Evolutionary conservation across 2,113 vertebrate genomes (phyloP).

Genomic region (Upupa epops): DNA sequence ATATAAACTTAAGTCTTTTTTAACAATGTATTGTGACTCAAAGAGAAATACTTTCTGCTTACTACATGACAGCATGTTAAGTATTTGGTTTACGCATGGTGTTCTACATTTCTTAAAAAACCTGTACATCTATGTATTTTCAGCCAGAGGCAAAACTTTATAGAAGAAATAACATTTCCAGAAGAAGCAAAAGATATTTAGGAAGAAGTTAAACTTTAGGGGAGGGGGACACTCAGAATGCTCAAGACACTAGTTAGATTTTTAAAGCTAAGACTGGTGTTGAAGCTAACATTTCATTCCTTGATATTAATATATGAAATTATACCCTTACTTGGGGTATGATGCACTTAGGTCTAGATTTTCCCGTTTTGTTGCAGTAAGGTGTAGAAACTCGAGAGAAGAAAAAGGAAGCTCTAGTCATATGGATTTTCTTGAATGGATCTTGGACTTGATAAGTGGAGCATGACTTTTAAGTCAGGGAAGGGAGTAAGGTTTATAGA

Average conservation of each 20-base stretch:
- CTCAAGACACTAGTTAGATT: not conserved
- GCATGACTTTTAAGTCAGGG: not conserved
- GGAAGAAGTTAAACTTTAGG: not conserved
- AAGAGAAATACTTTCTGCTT: not conserved
- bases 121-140: not conserved
- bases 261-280: not conserved
- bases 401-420: not conserved
- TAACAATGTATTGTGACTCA: not conserved
- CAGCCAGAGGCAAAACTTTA: not conserved
- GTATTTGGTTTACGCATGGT: not conserved
- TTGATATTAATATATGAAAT: not conserved
- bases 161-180: not conserved
- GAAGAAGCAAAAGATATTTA: not conserved
- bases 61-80: not conserved
- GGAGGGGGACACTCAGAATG: not conserved
- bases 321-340: not conserved
- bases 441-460: rapidly evolving
- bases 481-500: not conserved
- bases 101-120: not conserved
- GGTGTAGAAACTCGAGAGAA: not conserved
- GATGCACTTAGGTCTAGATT: not conserved
- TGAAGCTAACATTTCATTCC: not conserved
- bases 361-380: not conserved
- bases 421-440: not conserved
- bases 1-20: not conserved